Base-by-base conservation (phyloP, 1,140 invertebrate genomes). In the Neodiprion lecontei region DNA sequence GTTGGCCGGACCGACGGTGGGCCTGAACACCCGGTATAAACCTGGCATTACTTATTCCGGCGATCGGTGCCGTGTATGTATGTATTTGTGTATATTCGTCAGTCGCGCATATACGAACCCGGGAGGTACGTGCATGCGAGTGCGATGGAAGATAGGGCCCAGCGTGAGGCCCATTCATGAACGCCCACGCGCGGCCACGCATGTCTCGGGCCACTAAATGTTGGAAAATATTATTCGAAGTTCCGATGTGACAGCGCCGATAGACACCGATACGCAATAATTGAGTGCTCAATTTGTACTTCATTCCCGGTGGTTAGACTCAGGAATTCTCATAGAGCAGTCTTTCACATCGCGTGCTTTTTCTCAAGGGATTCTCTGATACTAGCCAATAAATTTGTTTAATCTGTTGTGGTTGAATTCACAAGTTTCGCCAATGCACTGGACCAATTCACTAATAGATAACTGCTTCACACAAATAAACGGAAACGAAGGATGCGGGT, bases 101-200 rank as follows among this genome's bases (percentile, higher is more conserved):
- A n/a, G 69, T 50, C 67, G 72, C 69, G 70, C 66, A 70, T 67
- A 48, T 50, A 72, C 70, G 72, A 77, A 72, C 72, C 67, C 67
- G 77, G 48, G 23, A 70, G 70, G 73, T 72, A 53, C 75, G 74
- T 61, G 53, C 53, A 61, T 61, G 53, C 11, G 53, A 61, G 53
- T 61, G n/a, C 11, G 53, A 61, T 61, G 53, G 11, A 61, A 61
- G 53, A 61, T 61, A 61, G 11, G 53, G n/a, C 53, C n/a, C 79
- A 81, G 78, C 80, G 79, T 82, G 80, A 80, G 67, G 70, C 73
- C 77, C 74, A 77, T 79, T 77, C 76, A 73, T 74, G 71, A 78
- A 80, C 76, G 75, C 75, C 76, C 76, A 78, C 77, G 72, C 75
- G 74, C 74, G 67, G 66, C 65, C 17, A 21, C 67, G 67, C 10